Evolutionary conservation across 1,140 invertebrate genomes (phyloP), one percentile per base, ranked within the genome.

Genomic region (Harpegnathos saltator): DNA sequence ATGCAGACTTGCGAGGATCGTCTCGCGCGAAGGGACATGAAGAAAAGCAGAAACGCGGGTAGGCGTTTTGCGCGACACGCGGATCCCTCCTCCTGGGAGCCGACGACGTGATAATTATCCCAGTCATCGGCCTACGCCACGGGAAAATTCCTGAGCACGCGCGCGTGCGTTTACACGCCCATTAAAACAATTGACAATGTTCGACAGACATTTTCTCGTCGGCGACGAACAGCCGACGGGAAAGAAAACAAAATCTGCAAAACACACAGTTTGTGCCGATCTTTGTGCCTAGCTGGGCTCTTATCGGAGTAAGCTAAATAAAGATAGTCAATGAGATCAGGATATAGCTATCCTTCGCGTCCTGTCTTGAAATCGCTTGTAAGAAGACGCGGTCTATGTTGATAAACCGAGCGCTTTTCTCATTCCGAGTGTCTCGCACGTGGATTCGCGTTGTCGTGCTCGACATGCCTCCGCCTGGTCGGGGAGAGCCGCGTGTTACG

Each of bases 81-180:
- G 48, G 29, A 77, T 68, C 68, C 38, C 62, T 78, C 68, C 44
- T 22, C 74, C 29, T n/a, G n/a, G n/a, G n/a, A n/a, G n/a, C n/a
- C n/a, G n/a, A n/a, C n/a, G n/a, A n/a, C n/a, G 29, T 24, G 74
- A 69, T 78, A 56, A 78, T 78, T 17, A 78, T 69, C 33, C 56
- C 12, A 33, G 29, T 56, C 0, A 63, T 5, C 29, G 19, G 15
- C 11, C 9, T 22, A 17, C 33, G 24, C 33, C 68, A 19, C 33
- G 17, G 65, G 22, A 78, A 78, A 58, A 82, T 82, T 61, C 15
- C 56, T 52, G 58, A 33, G 1, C 24, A 19, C 19, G 17, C 54
- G 26, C 5, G 17, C 59, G 54, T 4, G 17, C 24, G 61, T 78
- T 68, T 68, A 15, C 26, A 15, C 38, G 9, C 48, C 24, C 9